These are phyloP conservation scores for Limanda limanda DNA, from an alignment of 2,113 vertebrate genomes.

Conservation along the genomic window DNA sequence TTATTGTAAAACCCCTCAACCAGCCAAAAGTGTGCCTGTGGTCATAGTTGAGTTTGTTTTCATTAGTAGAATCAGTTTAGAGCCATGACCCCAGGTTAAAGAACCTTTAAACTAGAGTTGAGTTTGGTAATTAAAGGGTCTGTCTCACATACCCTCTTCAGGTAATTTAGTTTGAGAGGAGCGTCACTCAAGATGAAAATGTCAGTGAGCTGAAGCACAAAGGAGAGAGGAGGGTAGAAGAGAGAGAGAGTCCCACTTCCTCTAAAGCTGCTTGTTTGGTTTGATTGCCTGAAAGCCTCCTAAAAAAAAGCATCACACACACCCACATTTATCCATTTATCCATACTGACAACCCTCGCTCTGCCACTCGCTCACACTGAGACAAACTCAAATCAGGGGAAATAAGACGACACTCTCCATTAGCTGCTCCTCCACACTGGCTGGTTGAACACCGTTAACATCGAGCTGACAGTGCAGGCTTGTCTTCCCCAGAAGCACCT, in stretches of 20 bases:
- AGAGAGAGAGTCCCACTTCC: conserved; percentile 21
- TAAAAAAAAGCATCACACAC: conserved; percentile 45
- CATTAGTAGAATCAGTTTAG: conserved; percentile 9
- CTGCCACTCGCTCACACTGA: conserved; percentile 19
- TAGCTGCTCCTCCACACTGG: conserved; percentile 47
- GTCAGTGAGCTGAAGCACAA: conserved; percentile 24
- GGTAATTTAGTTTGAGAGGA: conserved; percentile 28
- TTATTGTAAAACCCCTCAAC: neutral
- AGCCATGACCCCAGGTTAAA: neutral
- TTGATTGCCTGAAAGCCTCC: conserved; percentile 70
- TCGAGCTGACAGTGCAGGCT: conserved; percentile 23
- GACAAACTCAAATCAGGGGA: conserved; percentile 30
- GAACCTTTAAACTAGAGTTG: conserved; percentile 9
- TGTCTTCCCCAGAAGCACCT: conserved; percentile 49
- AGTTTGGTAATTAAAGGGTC: conserved; percentile 6
- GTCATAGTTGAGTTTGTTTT: neutral
- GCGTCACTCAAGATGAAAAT: conserved; percentile 41
- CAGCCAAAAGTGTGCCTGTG: neutral
- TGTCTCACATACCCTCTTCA: conserved; percentile 7
- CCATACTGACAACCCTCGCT: conserved; percentile 34
- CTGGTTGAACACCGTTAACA: conserved; percentile 39
- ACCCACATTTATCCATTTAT: conserved; percentile 50
- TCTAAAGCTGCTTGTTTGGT: conserved; percentile 73
- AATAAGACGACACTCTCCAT: conserved; percentile 49
- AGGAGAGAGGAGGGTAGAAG: conserved; percentile 15